Percentiles rank a stretch among this genome's conserved stretches.
Evolutionary conservation across 2,797 vertebrate genomes (phyloP).

Genomic region (Holocentrus rufus): DNA sequence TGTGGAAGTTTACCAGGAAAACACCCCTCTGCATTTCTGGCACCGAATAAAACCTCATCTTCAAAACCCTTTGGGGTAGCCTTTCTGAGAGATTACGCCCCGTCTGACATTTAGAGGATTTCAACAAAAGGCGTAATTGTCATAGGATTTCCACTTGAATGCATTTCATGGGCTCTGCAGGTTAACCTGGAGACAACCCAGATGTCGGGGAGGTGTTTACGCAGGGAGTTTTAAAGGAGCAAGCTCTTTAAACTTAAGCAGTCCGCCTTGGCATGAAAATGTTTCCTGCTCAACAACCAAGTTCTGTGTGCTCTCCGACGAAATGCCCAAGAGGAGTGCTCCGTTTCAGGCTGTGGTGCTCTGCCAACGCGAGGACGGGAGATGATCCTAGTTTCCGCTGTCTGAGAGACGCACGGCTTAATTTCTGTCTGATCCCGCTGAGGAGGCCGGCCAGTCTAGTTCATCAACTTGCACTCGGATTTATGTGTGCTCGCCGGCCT

Average conservation of each 20-base stretch:
- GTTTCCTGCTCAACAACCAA: conserved; percentile 26
- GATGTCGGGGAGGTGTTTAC: background rate
- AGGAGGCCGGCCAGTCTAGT: conserved; percentile 40
- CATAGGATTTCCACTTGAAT: conserved; percentile 3
- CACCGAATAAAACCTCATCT: conserved; percentile 35
- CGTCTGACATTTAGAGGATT: conserved; percentile 12
- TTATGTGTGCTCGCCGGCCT: conserved; percentile 29
- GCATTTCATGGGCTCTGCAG: background rate
- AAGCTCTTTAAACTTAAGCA: conserved; percentile 26
- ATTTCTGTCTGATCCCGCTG: conserved; percentile 61
- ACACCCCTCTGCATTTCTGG: conserved; percentile 59
- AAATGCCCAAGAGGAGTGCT: conserved; percentile 32
- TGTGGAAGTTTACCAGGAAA: conserved; percentile 66
- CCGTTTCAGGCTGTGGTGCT: conserved; percentile 40
- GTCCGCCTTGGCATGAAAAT: background rate
- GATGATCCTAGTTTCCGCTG: conserved; percentile 59
- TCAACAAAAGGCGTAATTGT: too few relatives aligned
- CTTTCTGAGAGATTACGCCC: conserved; percentile 1
- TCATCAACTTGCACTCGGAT: conserved; percentile 57
- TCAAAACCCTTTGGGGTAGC: background rate
- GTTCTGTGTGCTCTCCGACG: conserved; percentile 26
- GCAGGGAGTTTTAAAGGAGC: background rate
- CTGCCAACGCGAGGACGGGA: conserved; percentile 42
- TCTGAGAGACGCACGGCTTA: conserved; percentile 50
- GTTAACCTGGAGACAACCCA: background rate